phyloP scores from a whole-genome alignment of 1,140 invertebrate species.

The Drosophila equinoxialis region DNA sequence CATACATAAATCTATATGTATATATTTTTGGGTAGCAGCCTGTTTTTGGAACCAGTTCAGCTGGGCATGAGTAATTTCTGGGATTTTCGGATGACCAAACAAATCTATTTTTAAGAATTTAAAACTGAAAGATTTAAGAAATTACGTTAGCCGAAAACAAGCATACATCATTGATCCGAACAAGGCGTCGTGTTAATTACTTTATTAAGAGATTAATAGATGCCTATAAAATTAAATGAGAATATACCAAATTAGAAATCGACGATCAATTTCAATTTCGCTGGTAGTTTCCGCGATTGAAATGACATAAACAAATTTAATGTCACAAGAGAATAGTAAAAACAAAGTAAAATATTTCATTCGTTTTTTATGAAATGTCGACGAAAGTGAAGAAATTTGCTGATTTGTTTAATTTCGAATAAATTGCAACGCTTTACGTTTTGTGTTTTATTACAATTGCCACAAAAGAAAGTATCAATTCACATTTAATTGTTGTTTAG shows the following conservation, averaged over 20 bases:
- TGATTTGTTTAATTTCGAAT: too few species aligned
- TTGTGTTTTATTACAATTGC: too few species aligned
- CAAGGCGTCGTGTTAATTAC: neutral
- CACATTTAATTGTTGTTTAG: too few species aligned
- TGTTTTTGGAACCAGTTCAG: neutral
- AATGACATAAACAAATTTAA: too few species aligned
- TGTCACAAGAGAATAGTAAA: too few species aligned
- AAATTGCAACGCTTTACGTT: too few species aligned
- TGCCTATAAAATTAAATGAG: neutral
- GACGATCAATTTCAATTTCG: neutral
- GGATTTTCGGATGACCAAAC: slow-evolving; percentile 4
- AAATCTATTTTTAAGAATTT: slow-evolving; percentile 8
- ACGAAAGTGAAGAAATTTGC: too few species aligned
- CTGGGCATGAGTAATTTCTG: neutral
- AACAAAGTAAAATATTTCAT: too few species aligned
- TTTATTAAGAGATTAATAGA: neutral
- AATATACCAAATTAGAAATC: neutral
- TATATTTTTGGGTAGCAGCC: neutral
- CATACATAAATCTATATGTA: neutral
- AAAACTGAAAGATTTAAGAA: neutral
- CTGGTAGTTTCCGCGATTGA: too few species aligned
- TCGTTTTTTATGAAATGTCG: too few species aligned
- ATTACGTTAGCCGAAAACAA: neutral
- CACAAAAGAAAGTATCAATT: too few species aligned
- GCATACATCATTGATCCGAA: neutral